Percentiles rank a stretch among this genome's conserved stretches.
phyloP scores from a whole-genome alignment of 2,888 invertebrate genomes.

The Pterobdella sp. region DNA sequence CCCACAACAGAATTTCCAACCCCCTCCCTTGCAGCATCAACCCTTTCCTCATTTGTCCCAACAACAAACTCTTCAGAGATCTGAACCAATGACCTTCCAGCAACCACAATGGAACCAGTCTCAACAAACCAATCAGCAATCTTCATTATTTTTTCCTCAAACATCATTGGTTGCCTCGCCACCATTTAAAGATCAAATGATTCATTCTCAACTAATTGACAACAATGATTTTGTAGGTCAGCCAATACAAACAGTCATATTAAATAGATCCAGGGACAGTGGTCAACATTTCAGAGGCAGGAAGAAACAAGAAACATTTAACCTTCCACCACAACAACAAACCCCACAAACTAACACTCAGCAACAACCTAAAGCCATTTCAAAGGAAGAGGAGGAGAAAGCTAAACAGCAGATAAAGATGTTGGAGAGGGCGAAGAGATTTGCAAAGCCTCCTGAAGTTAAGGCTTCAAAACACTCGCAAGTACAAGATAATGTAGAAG shows the following conservation, averaged over 20 bases:
- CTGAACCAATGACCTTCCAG: neutral
- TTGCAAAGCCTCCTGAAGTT: slow-evolving; percentile 35
- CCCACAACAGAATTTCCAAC: neutral
- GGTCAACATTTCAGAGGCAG: neutral
- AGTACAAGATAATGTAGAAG: neutral
- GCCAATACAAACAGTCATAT: neutral
- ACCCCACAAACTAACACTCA: neutral
- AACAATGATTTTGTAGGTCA: neutral
- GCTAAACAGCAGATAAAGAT: neutral
- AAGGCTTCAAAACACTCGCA: neutral
- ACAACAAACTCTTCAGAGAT: neutral
- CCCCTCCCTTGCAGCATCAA: neutral
- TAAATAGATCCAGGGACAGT: neutral
- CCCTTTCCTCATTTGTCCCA: neutral
- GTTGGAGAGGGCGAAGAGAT: neutral
- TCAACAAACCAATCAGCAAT: neutral
- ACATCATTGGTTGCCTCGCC: neutral
- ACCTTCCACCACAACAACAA: slow-evolving; percentile 8
- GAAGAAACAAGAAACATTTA: neutral
- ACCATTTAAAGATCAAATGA: neutral
- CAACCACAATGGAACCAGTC: neutral
- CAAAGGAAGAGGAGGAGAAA: neutral
- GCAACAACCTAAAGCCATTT: no score
- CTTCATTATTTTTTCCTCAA: neutral
- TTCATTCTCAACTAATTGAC: neutral